Evolutionary conservation across 2,797 vertebrate species (phyloP), one percentile per base, ranked within the genome.

Genomic region (Siniperca undulata): DNA sequence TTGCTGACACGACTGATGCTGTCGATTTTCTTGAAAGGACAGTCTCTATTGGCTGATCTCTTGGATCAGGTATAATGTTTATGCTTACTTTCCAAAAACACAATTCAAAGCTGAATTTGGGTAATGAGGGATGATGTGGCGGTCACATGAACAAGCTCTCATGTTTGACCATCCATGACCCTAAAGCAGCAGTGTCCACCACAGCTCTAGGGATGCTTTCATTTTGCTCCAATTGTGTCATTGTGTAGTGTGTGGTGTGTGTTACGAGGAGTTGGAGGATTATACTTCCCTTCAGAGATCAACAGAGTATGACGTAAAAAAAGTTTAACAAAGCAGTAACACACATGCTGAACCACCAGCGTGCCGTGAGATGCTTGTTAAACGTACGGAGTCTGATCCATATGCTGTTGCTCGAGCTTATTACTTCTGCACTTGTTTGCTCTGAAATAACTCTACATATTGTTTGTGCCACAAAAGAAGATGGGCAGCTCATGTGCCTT

Each of bases 391-490:
- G 58, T 42, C 66, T 55, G 59, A 74, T 69, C 55, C 36, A 13
- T 12, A 24, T 44, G 20, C 34, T 65, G 65, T 3, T 55, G 65
- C 48, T 82, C 4, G 0, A 24, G 40, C 50, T 69, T 65, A 62
- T 82, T 78, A 58, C 75, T 70, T 78, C 19, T 74, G 16, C 66
- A 22, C 66, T 81, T 75, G 62, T 78, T 83, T 68, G 64, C 48
- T 48, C 30, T 48, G 24, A 74, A 89, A 87, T 78, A 74, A 40
- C 69, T 76, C 80, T 42, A 68, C 79, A 78, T 42, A 71, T 82
- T 82, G 66, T 81, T 42, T 7, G 3, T 67, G 50, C 72, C 56
- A 75, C 20, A 77, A 74, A 75, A 79, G 74, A 61, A 61, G 67
- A 83, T 17, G 58, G 64, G 24, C 74, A 81, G 53, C 68, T 70